phyloP scores from a whole-genome alignment of 2,113 vertebrate species.

The Hippopotamus amphibius region DNA sequence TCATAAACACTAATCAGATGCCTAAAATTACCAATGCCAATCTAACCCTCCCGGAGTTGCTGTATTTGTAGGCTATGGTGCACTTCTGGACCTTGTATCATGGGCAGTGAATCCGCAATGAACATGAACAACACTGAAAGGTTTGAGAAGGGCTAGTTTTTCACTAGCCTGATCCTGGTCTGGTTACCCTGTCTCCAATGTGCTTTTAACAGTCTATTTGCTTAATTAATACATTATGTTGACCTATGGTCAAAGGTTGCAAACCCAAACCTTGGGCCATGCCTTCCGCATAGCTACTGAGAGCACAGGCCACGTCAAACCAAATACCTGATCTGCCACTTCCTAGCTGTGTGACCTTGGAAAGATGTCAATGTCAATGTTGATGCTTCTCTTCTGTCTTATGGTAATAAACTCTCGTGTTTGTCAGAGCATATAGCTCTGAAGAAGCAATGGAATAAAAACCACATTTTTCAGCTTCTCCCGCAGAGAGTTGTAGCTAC shows the following conservation, averaged over 20 bases:
- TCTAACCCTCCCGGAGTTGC: not conserved
- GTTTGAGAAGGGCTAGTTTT: not conserved
- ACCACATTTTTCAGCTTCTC: not conserved
- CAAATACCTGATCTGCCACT: not conserved
- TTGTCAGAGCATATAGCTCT: not conserved
- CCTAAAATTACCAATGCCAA: not conserved
- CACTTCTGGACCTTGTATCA: not conserved
- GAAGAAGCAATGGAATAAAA: conserved; percentile 49
- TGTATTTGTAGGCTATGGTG: not conserved
- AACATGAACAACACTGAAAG: not conserved
- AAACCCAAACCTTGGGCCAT: not conserved
- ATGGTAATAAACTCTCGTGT: not conserved
- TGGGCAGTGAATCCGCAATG: not conserved
- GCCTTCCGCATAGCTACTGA: not conserved
- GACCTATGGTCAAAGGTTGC: conserved; percentile 1
- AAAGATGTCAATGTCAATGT: not conserved
- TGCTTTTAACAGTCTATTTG: not conserved
- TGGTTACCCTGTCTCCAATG: not conserved
- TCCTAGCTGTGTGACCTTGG: not conserved
- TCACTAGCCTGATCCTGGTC: not conserved
- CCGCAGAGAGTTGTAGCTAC: not conserved
- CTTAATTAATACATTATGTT: not conserved
- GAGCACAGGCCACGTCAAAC: not conserved
- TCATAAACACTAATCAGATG: not conserved
- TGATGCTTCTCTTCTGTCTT: not conserved